Percentiles rank a stretch among this genome's conserved stretches.
These are phyloP conservation scores for Stomatorhinus ivindoensis DNA, from an alignment of 2,113 vertebrate genomes.

Conservation along the genomic window DNA sequence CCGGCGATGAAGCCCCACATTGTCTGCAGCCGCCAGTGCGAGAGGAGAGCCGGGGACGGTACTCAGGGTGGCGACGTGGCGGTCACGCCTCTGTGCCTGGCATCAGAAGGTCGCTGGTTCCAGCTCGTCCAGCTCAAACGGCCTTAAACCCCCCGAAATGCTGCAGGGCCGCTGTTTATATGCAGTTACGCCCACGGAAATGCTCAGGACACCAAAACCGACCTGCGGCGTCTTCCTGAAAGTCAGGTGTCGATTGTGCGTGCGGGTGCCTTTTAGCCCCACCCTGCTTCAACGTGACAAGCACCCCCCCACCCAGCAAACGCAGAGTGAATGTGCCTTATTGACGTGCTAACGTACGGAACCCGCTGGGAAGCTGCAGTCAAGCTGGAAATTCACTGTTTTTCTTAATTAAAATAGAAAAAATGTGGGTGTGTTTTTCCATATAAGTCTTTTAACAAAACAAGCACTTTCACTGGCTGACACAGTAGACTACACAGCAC, in stretches of 20 bases:
- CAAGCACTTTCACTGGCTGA: not conserved
- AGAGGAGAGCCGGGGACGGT: not conserved
- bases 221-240: conserved; percentile 8
- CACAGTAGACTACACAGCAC: not conserved
- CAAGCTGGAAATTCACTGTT: conserved; percentile 57
- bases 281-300: conserved; percentile 21
- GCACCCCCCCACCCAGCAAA: conserved; percentile 40
- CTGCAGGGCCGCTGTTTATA: not conserved
- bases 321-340: conserved; percentile 9
- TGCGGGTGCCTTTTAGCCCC: not conserved
- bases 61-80: not conserved
- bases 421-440: conserved; percentile 3
- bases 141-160: not conserved
- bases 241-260: not conserved
- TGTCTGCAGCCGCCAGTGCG: conserved; percentile 33
- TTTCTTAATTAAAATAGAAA: conserved; percentile 27
- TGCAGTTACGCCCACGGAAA: not conserved
- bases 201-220: not conserved
- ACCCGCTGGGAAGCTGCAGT: conserved; percentile 51
- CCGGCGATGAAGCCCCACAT: conserved; percentile 47
- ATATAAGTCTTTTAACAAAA: conserved; percentile 12
- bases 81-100: not conserved
- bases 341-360: conserved; percentile 53
- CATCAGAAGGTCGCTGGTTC: not conserved
- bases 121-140: not conserved